Evolutionary conservation across 2,797 vertebrate species (phyloP).

Genomic region (Lepilemur ruficaudatus): DNA sequence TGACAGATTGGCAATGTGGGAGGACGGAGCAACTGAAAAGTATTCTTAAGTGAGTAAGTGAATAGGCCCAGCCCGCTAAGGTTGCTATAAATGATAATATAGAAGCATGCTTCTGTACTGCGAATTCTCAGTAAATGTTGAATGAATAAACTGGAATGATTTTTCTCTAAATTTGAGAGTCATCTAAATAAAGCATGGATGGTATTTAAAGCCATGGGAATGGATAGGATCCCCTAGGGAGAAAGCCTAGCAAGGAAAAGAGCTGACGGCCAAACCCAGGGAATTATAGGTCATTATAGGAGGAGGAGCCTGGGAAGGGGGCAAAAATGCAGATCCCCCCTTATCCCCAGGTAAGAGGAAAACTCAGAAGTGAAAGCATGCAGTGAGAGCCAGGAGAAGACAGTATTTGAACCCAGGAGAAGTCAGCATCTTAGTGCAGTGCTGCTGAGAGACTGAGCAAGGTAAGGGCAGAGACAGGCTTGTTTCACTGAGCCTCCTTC

Average conservation of each 20-base stretch:
- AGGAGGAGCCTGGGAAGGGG: not conserved
- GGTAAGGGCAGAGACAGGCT: not conserved
- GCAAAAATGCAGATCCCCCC: not conserved
- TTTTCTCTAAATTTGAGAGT: not conserved
- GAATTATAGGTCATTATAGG: not conserved
- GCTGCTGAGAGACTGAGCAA: not conserved
- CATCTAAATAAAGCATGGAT: not conserved
- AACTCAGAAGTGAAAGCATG: not conserved
- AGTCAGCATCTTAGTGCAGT: not conserved
- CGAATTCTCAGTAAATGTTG: slow-evolving; percentile 1
- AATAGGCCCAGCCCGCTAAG: not conserved
- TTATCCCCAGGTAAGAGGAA: not conserved
- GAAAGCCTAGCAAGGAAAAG: not conserved
- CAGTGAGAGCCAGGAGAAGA: not conserved
- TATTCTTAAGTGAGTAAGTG: not conserved
- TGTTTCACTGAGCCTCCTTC: not conserved
- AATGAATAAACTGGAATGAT: slow-evolving; percentile 15
- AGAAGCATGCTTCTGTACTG: not conserved
- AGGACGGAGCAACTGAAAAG: not conserved
- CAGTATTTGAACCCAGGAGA: not conserved
- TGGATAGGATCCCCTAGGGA: not conserved
- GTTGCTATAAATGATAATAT: not conserved
- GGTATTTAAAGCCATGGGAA: slow-evolving; percentile 19
- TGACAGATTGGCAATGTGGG: not conserved
- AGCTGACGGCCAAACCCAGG: not conserved